Evolutionary conservation across 2,797 vertebrate species (phyloP), one percentile per base, ranked within the genome.

Genomic region (Alectoris magna): DNA sequence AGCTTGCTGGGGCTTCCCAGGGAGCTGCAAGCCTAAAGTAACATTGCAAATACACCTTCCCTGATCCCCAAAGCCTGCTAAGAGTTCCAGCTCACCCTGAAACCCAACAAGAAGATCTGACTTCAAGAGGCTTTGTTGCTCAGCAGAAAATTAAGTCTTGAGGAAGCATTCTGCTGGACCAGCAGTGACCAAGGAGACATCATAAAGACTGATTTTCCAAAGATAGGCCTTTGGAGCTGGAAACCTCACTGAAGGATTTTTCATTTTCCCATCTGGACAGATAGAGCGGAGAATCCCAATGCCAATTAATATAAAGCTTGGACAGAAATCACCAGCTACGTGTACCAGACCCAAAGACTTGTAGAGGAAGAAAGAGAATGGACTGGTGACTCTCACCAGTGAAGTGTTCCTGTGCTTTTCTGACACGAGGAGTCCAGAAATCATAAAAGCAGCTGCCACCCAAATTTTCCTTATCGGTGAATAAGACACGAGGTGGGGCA

Each of bases 1-100:
- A 91, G 36, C 14, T 90, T 88, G 43, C 74, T 53, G 48, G 43
- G 39, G 66, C 63, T 76, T 96, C 78, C 84, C 82, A 81, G 79
- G 72, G 87, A 95, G 51, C 51, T 67, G 75, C 63, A 78, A 93
- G 63, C 70, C 73, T 67, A 75, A 91, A 70, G 63, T 62, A 85
- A 89, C 34, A 48, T 1, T 83, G 78, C 53, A 92, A 44, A 59
- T 71, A 79, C 2, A 1, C 71, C 84, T 94, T 71, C 88, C 62
- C 21, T 58, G 44, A 59, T 60, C 12, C 14, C 29, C 41, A 43
- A 77, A 49, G 23, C 23, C 60, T 64, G 11, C 73, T 63, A 81
- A 67, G 39, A 56, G 34, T 85, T 22, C 43, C 22, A 83, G 9
- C 6, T 79, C 38, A 63, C 16, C 12, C 31, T 56, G n/a, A 78